Evolutionary conservation across 2,113 vertebrate genomes (phyloP).

Genomic region (Clarias macrocephalus): DNA sequence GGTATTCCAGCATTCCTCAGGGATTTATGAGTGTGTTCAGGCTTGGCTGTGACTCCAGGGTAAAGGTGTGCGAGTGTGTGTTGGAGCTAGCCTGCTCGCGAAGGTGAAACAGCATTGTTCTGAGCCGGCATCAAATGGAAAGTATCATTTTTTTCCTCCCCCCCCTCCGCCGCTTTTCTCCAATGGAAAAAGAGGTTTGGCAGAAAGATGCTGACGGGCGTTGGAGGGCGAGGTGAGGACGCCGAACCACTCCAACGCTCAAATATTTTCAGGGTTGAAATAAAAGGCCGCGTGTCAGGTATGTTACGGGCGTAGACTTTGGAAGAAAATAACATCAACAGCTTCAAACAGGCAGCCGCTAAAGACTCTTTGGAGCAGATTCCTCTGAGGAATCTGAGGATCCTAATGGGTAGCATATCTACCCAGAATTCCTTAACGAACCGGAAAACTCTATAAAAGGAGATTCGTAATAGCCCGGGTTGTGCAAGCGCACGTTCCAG

Average conservation of each 20-base stretch:
- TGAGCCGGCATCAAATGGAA: conserved; percentile 66
- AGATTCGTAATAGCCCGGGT: background rate
- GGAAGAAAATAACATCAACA: background rate
- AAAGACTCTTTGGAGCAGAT: background rate
- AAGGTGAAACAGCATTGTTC: conserved; percentile 71
- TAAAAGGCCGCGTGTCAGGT: background rate
- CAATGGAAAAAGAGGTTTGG: conserved; percentile 63
- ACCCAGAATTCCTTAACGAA: background rate
- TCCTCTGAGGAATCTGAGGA: background rate
- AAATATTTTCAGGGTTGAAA: conserved; percentile 20
- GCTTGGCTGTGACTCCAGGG: conserved; percentile 55
- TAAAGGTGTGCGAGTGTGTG: conserved; percentile 35
- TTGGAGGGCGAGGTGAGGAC: conserved; percentile 51
- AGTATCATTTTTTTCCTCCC: conserved; percentile 51
- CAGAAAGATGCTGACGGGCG: conserved; percentile 54
- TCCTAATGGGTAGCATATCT: background rate
- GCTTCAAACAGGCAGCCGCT: background rate
- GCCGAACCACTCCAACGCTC: conserved; percentile 52
- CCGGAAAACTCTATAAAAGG: background rate
- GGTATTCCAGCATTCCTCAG: conserved; percentile 48
- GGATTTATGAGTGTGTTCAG: conserved; percentile 62
- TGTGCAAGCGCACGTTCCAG: background rate
- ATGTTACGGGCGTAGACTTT: background rate
- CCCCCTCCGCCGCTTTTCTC: background rate
- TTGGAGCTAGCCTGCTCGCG: conserved; percentile 51